Evolutionary conservation across 1,140 invertebrate genomes (phyloP).

Genomic region (Ganaspis sp.): DNA sequence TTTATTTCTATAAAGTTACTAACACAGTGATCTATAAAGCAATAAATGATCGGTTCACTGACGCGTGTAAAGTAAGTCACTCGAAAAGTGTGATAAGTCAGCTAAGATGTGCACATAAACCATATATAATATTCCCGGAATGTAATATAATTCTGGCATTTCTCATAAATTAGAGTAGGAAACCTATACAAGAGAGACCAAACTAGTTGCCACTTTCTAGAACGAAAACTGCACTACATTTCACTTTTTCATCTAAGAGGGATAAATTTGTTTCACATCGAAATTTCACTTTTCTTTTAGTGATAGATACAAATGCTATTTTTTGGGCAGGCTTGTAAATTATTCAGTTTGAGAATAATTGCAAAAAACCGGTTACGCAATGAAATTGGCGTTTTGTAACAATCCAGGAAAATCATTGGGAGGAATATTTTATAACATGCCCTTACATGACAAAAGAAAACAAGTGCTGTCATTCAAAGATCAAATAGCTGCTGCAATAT

Average conservation of each 20-base stretch:
- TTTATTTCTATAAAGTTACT: too few relatives aligned
- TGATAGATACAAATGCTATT: not conserved
- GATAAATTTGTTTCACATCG: not conserved
- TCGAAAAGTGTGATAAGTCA: not conserved
- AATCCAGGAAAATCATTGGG: not conserved
- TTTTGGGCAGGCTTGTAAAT: too few relatives aligned
- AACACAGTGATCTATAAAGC: too few relatives aligned
- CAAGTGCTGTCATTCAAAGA: constrained; percentile 13
- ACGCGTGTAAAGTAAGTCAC: too few relatives aligned
- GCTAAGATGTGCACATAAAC: not conserved
- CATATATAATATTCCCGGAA: not conserved
- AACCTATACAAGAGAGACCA: not conserved
- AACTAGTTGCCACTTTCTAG: constrained; percentile 12
- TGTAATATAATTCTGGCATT: not conserved
- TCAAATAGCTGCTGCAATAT: not conserved
- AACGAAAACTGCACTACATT: not conserved
- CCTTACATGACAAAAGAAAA: constrained; percentile 9
- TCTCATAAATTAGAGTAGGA: not conserved
- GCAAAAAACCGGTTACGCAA: not conserved
- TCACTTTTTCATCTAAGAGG: not conserved
- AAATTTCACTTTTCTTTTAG: not conserved
- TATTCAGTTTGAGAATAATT: not conserved
- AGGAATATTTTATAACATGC: constrained; percentile 6
- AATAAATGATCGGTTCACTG: too few relatives aligned
- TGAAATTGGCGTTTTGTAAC: not conserved